These are phyloP conservation scores for Myxocyprinus asiaticus DNA, from an alignment of 2,113 vertebrate species.

Conservation along the genomic window DNA sequence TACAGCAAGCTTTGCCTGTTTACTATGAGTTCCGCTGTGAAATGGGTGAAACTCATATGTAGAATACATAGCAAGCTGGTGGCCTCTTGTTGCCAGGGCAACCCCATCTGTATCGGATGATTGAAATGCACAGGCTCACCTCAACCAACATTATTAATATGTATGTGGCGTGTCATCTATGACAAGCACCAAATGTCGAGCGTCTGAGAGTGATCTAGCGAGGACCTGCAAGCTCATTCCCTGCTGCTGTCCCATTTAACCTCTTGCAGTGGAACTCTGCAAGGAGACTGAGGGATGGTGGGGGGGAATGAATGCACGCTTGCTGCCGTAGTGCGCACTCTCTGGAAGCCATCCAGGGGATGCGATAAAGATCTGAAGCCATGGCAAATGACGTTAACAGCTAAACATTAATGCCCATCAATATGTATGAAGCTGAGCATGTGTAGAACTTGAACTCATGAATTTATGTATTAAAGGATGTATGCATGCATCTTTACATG, in stretches of 20 bases:
- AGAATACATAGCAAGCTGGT: slow-evolving; percentile 12
- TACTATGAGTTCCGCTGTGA: background rate
- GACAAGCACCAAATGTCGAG: slow-evolving; percentile 59
- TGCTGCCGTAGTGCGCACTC: slow-evolving; percentile 9
- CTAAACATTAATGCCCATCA: slow-evolving; percentile 27
- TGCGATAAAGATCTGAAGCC: slow-evolving; percentile 17
- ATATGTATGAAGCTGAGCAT: slow-evolving; percentile 31
- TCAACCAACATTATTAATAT: slow-evolving; percentile 64
- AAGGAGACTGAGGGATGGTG: background rate
- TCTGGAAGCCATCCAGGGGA: slow-evolving; percentile 3
- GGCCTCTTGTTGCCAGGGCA: slow-evolving; percentile 53
- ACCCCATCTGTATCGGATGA: slow-evolving; percentile 43
- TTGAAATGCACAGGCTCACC: slow-evolving; percentile 50
- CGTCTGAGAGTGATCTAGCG: slow-evolving; percentile 23
- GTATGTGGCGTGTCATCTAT: slow-evolving; percentile 59
- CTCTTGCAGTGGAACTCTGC: slow-evolving; percentile 21
- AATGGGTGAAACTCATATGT: slow-evolving; percentile 38
- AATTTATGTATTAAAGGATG: slow-evolving; percentile 26
- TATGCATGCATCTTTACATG: background rate
- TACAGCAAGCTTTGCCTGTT: background rate
- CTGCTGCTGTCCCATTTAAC: slow-evolving; percentile 38
- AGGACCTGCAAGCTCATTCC: background rate
- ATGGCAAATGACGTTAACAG: slow-evolving; percentile 6
- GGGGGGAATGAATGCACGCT: slow-evolving; percentile 6
- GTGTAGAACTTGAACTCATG: slow-evolving; percentile 17